Percentiles rank a stretch among this genome's conserved stretches.
Evolutionary conservation across 2,888 invertebrate genomes (phyloP).

Genomic region (Balanococcus diminutus): DNA sequence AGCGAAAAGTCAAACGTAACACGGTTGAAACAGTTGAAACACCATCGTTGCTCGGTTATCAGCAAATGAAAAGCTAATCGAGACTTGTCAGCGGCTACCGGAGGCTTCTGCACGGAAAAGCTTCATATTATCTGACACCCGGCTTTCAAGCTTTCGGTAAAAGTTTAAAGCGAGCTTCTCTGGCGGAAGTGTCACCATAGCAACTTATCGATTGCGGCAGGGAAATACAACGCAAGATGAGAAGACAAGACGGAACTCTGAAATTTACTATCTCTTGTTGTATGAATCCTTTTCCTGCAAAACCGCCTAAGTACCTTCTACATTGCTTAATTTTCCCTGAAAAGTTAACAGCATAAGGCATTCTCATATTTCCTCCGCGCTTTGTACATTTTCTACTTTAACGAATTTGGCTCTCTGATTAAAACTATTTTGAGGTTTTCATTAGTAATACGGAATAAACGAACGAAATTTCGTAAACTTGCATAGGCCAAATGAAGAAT

Average conservation of each 20-base stretch:
- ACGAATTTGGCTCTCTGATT: slow-evolving; percentile 43
- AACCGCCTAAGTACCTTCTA: slow-evolving; percentile 55
- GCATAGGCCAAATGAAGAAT: not conserved
- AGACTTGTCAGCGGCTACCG: slow-evolving; percentile 51
- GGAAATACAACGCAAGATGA: slow-evolving; percentile 55
- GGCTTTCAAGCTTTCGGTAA: slow-evolving; percentile 53
- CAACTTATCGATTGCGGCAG: slow-evolving; percentile 56
- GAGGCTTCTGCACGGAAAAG: slow-evolving; percentile 51
- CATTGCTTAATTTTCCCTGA: slow-evolving; percentile 55
- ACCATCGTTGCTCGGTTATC: slow-evolving; percentile 43
- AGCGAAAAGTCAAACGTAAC: slow-evolving; percentile 40
- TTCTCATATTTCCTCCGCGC: slow-evolving; percentile 47
- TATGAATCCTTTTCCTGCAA: slow-evolving; percentile 55
- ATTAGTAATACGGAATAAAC: slow-evolving; percentile 1
- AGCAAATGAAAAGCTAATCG: slow-evolving; percentile 53
- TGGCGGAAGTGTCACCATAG: slow-evolving; percentile 58
- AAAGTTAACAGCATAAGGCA: slow-evolving; percentile 53
- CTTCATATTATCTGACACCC: slow-evolving; percentile 55
- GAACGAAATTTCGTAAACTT: not conserved
- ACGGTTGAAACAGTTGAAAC: slow-evolving; percentile 23
- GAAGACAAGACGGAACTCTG: slow-evolving; percentile 55
- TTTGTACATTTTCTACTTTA: slow-evolving; percentile 44
- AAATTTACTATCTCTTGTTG: slow-evolving; percentile 55
- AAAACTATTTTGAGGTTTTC: slow-evolving; percentile 40
- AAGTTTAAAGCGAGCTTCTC: slow-evolving; percentile 55